These are phyloP conservation scores for Pleuronectes platessa DNA, from an alignment of 2,113 vertebrate species.

Conservation along the genomic window DNA sequence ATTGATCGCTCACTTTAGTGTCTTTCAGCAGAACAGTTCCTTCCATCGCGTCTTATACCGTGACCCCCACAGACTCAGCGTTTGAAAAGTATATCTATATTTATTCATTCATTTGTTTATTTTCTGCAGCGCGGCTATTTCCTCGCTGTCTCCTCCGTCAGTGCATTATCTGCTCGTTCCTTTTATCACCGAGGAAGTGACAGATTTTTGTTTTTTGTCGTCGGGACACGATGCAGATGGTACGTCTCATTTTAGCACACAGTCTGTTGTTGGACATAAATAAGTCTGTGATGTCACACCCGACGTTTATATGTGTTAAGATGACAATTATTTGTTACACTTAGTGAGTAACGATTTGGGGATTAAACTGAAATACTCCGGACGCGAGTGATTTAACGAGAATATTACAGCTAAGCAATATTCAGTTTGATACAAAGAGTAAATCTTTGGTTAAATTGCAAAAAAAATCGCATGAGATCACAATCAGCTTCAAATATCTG, in stretches of 20 bases:
- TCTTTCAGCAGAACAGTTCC: constrained; percentile 38
- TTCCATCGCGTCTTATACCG: constrained; percentile 1
- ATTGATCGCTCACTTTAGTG: constrained; percentile 48
- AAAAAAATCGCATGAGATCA: background rate
- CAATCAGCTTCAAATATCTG: background rate
- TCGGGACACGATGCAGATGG: constrained; percentile 55
- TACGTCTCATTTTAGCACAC: constrained; percentile 62
- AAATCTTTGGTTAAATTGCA: no score
- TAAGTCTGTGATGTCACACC: constrained; percentile 58
- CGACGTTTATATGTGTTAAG: constrained; percentile 54
- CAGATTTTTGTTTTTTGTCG: constrained; percentile 45
- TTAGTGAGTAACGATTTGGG: constrained; percentile 13
- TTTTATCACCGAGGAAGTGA: constrained; percentile 72
- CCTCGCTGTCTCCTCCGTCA: constrained; percentile 47
- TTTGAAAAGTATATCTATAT: constrained; percentile 71
- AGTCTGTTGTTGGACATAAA: constrained; percentile 63
- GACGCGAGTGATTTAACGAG: no score
- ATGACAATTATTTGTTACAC: constrained; percentile 40
- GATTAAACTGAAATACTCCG: background rate
- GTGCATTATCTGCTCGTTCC: constrained; percentile 27
- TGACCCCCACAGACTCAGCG: constrained; percentile 31
- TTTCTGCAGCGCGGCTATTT: constrained; percentile 29
- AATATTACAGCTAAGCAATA: no score
- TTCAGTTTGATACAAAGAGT: no score
- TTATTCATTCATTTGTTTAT: constrained; percentile 69